Evolutionary conservation across 2,888 invertebrate genomes (phyloP), one percentile per base, ranked within the genome.

Genomic region (Coenonympha glycerion): DNA sequence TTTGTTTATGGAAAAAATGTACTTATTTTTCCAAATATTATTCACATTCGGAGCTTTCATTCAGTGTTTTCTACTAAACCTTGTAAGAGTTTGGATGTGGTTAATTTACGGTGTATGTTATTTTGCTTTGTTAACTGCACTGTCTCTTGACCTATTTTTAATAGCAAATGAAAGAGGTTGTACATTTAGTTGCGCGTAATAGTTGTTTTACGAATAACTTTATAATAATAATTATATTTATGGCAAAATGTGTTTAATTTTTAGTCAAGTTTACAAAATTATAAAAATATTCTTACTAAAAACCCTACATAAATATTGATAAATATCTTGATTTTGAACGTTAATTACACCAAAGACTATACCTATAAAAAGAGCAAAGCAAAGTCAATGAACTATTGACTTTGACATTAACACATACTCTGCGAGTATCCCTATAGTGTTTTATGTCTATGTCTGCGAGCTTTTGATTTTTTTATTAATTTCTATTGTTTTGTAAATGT

Each of bases 1-100:
- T 3, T 56, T 84, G 53, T 86, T 86, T 58, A 82, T 86, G 85
- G 86, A 86, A 64, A 86, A 86, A 71, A 84, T 86, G 82, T 84
- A 86, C 60, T 66, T 86, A 53, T 83, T 83, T 66, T 85, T 86
- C 68, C 86, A 86, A 85, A 85, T 86, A 61, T 63, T 84, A 53
- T 85, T 86, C 59, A 81, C 83, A 0, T 86, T 86, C 68, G 86
- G 86, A 52, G 86, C 86, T 30, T 82, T 86, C 57, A 61, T 86
- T 54, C 86, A 86, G 65, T 85, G 85, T 69, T 84, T 86, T 63
- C 62, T 86, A 55, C 64, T 85, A 56, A 85, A 86, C 65, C 68
- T 85, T 51, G 64, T 71, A 47, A 72, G 69, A 64, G 73, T 84
- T 54, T 82, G 79, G 81, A 55, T 83, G 56, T 85, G 86, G 86